These are phyloP conservation scores for Chironomus tepperi DNA, from an alignment of 1,140 invertebrate species.

Conservation along the genomic window DNA sequence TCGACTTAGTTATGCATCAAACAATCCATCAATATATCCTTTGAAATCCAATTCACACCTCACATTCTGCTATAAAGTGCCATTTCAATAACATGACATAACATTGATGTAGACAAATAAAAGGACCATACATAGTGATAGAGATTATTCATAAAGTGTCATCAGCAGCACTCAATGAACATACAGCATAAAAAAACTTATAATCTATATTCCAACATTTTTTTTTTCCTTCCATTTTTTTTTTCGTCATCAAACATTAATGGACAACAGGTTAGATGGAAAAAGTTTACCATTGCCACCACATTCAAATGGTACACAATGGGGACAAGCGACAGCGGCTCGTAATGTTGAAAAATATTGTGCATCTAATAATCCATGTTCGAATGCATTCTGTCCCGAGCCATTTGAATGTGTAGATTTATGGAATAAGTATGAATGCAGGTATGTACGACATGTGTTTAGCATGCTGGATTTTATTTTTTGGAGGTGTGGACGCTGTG, in stretches of 20 bases:
- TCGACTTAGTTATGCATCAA: too few species aligned
- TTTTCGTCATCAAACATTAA: constrained; percentile 42
- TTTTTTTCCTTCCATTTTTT: constrained; percentile 10
- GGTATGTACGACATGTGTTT: constrained; percentile 44
- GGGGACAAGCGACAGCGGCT: constrained; percentile 50
- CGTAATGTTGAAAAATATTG: constrained; percentile 45
- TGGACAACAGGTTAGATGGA: constrained; percentile 52
- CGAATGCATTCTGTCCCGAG: constrained; percentile 48
- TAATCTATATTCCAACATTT: not conserved
- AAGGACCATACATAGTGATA: too few species aligned
- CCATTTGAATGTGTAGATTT: constrained; percentile 57
- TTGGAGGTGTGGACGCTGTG: too few species aligned
- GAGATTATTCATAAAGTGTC: too few species aligned
- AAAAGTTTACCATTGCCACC: constrained; percentile 53
- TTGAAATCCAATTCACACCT: too few species aligned
- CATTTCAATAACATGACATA: too few species aligned
- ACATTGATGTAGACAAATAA: too few species aligned
- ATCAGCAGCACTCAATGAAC: too few species aligned
- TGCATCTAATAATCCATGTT: constrained; percentile 53
- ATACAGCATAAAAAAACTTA: too few species aligned
- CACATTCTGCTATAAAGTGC: too few species aligned
- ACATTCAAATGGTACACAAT: constrained; percentile 54
- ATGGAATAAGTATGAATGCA: constrained; percentile 60
- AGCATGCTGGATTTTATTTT: too few species aligned
- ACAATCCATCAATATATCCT: too few species aligned